phyloP scores from a whole-genome alignment of 2,888 invertebrate genomes.

The Drosophila paucipuncta region DNA sequence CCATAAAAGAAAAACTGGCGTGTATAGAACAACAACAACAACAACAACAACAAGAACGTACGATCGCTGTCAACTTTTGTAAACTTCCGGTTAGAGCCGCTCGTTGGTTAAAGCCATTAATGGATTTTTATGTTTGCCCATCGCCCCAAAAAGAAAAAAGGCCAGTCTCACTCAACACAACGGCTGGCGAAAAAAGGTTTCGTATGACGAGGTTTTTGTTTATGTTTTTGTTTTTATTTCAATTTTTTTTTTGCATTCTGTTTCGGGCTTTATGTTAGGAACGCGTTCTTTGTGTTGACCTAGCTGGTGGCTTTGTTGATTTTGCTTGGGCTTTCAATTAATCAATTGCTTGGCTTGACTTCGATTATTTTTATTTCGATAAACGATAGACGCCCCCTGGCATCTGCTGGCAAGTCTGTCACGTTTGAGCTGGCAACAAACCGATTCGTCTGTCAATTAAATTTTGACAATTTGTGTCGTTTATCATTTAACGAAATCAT shows the following conservation, averaged over 20 bases:
- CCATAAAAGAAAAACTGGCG: constrained; percentile 44
- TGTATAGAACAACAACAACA: constrained; percentile 35
- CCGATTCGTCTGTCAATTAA: constrained; percentile 54
- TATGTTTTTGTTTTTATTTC: constrained; percentile 15
- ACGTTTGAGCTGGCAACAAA: constrained; percentile 38
- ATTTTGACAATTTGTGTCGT: constrained; percentile 47
- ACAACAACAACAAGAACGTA: constrained; percentile 22
- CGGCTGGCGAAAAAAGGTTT: constrained; percentile 38
- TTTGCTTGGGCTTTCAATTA: constrained; percentile 42
- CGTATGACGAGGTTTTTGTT: constrained; percentile 28
- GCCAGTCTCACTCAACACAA: constrained; percentile 13
- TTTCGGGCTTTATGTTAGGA: constrained; percentile 35
- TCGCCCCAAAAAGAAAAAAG: constrained; percentile 33
- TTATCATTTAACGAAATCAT: constrained; percentile 55
- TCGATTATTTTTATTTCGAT: constrained; percentile 26
- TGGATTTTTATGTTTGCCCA: constrained; percentile 63
- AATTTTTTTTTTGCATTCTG: neutral
- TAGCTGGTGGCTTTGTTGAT: constrained; percentile 25
- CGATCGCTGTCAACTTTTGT: constrained; percentile 76
- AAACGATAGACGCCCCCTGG: constrained; percentile 21
- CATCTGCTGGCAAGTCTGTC: constrained; percentile 21
- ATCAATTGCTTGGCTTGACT: constrained; percentile 24
- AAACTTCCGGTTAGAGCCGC: constrained; percentile 73
- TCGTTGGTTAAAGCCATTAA: constrained; percentile 67
- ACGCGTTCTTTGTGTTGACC: constrained; percentile 28